A percentile compares a stretch with the other conserved stretches of the same genome.
Conservation (phyloP, 1,140 invertebrate genomes). For the Drosophila parvula region DNA sequence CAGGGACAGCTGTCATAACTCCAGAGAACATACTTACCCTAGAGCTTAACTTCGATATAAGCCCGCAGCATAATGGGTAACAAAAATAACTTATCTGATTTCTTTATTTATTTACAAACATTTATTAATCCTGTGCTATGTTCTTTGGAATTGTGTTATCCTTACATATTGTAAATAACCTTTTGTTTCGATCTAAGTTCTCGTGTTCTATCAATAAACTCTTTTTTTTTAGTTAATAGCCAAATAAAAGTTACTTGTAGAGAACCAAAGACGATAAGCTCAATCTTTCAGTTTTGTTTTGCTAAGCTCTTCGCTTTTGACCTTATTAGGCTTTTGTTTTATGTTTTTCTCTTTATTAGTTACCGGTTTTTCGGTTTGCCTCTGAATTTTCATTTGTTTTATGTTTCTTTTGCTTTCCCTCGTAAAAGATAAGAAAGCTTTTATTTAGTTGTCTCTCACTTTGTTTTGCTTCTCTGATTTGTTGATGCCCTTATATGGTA, state of each 20-base stretch:
- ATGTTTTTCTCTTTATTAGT: not conserved
- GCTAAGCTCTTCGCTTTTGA: not conserved
- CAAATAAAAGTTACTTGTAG: not conserved
- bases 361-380: not conserved
- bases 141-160: too few species aligned
- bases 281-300: constrained; percentile 1
- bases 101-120: too few species aligned
- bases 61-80: too few species aligned
- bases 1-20: too few species aligned
- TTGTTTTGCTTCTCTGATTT: not conserved
- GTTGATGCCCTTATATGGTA: constrained; percentile 8
- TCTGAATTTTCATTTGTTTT: not conserved
- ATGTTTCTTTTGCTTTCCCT: not conserved
- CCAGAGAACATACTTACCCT: too few species aligned
- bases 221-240: not conserved
- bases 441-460: not conserved
- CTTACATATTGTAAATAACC: too few species aligned
- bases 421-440: not conserved
- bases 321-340: not conserved
- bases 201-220: too few species aligned
- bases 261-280: not conserved
- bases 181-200: too few species aligned
- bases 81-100: too few species aligned
- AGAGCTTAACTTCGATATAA: too few species aligned
- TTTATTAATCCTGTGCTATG: too few species aligned